phyloP scores from a whole-genome alignment of 2,113 vertebrate genomes.

The Phalacrocorax aristotelis region DNA sequence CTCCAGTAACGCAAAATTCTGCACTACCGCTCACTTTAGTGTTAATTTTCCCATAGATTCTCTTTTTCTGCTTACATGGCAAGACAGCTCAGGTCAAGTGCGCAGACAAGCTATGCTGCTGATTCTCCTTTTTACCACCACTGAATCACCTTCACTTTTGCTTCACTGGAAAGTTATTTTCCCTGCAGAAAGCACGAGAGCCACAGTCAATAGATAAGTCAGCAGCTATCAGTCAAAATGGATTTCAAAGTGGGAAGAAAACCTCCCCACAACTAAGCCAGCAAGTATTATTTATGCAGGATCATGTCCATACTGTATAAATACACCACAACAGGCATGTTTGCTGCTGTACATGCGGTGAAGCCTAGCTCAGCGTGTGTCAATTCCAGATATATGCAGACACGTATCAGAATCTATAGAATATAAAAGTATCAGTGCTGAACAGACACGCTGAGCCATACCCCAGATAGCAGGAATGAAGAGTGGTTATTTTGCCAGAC shows the following conservation, averaged over 20 bases:
- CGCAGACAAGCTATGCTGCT: slow-evolving; percentile 40
- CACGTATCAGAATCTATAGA: neutral
- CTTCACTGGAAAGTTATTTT: neutral
- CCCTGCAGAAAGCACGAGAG: neutral
- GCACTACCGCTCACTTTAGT: slow-evolving; percentile 20
- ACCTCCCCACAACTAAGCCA: neutral
- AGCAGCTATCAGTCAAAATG: neutral
- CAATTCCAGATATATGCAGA: neutral
- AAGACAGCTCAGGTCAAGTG: slow-evolving; percentile 51
- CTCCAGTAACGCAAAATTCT: slow-evolving; percentile 39
- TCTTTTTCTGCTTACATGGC: slow-evolving; percentile 60
- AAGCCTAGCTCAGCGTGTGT: neutral
- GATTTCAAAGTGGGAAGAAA: neutral
- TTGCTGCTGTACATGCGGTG: neutral
- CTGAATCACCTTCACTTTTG: slow-evolving; percentile 51
- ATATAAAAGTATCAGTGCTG: neutral
- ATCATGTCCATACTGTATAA: neutral
- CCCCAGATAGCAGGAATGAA: neutral
- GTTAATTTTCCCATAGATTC: slow-evolving; percentile 53
- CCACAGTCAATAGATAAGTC: neutral
- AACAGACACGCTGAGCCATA: neutral
- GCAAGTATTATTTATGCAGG: neutral
- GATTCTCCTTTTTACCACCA: slow-evolving; percentile 45
- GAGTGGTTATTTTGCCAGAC: neutral
- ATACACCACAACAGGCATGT: neutral